These are phyloP conservation scores for Anarrhichthys ocellatus DNA, from an alignment of 2,113 vertebrate genomes.

Conservation along the genomic window DNA sequence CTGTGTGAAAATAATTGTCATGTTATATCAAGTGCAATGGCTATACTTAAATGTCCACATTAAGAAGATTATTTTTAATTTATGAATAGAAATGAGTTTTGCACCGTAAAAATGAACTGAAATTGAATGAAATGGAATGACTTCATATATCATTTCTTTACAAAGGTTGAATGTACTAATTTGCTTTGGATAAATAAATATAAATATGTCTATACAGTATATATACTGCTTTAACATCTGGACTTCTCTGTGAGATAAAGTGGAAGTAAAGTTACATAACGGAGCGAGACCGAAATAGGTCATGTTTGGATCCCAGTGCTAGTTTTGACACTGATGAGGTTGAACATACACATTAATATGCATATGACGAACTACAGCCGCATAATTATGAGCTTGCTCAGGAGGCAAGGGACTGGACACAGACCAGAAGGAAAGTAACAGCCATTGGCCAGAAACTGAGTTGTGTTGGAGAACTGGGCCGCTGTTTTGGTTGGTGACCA, in stretches of 20 bases:
- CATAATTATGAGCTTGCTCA: neutral
- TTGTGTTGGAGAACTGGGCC: neutral
- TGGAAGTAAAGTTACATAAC: neutral
- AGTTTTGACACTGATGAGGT: conserved; percentile 4
- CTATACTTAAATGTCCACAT: neutral
- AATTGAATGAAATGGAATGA: neutral
- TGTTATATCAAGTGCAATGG: neutral
- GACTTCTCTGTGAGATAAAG: neutral
- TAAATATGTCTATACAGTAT: neutral
- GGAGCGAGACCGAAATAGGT: neutral
- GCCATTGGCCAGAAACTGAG: too few relatives aligned
- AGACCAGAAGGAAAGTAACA: neutral
- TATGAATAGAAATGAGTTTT: neutral
- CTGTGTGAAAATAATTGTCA: neutral
- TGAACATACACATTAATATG: conserved; percentile 19
- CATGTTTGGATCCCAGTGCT: conserved; percentile 4
- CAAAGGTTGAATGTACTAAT: neutral
- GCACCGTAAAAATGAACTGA: neutral
- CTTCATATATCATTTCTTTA: neutral
- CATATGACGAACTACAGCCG: neutral
- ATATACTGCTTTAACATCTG: neutral
- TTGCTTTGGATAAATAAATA: neutral
- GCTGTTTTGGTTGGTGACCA: neutral
- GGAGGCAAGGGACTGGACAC: neutral
- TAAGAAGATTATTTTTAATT: neutral